Conservation (phyloP, 2,888 invertebrate genomes). For the Meta bourneti region DNA sequence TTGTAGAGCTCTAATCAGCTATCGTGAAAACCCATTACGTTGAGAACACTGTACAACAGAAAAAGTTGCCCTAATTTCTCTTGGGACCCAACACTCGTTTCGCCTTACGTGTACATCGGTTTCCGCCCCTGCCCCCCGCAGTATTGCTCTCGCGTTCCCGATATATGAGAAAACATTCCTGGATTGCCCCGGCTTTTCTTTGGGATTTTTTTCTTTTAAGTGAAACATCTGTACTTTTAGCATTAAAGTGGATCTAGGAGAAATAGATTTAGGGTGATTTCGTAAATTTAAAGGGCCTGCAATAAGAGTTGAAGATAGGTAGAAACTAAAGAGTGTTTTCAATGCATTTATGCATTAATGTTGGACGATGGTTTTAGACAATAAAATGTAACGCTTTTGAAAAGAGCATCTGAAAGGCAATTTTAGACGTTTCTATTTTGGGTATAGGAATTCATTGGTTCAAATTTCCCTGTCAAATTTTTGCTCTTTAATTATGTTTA, state of each 20-base stretch:
- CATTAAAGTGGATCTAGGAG: background rate
- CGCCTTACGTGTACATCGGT: slow-evolving; percentile 19
- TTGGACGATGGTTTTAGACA: no score
- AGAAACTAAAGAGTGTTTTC: no score
- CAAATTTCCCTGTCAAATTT: no score
- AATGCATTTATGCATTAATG: no score
- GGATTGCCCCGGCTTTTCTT: background rate
- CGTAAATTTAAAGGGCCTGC: no score
- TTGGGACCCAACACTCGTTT: slow-evolving; percentile 19
- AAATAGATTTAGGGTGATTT: background rate
- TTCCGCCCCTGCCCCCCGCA: slow-evolving; percentile 3
- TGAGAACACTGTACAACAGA: slow-evolving; percentile 41
- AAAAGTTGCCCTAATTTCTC: slow-evolving; percentile 59
- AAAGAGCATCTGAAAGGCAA: no score
- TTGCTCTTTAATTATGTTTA: no score
- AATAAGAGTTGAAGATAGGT: no score
- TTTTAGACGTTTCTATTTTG: no score
- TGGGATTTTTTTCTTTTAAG: slow-evolving; percentile 13
- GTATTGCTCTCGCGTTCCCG: slow-evolving; percentile 44
- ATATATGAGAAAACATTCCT: slow-evolving; percentile 39
- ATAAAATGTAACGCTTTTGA: no score
- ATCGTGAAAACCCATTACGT: slow-evolving; percentile 56
- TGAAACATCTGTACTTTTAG: slow-evolving; percentile 11
- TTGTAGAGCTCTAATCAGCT: slow-evolving; percentile 36
- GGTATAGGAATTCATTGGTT: no score